A percentile compares a stretch with the other conserved stretches of the same genome.
These are phyloP conservation scores for Melinaea marsaeus DNA, from an alignment of 2,888 invertebrate genomes.

Conservation along the genomic window DNA sequence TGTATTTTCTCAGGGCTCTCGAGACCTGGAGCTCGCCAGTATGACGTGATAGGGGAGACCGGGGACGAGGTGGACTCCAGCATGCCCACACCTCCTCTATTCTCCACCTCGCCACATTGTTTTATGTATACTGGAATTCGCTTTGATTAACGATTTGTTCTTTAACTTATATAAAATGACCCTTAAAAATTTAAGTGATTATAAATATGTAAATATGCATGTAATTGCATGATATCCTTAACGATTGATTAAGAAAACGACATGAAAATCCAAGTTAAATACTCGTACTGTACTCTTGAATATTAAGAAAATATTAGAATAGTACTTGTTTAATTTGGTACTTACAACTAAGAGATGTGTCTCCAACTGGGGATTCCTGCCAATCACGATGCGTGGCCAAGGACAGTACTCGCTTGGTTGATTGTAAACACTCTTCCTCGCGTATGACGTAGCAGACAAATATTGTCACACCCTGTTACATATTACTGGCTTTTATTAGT, in stretches of 20 bases:
- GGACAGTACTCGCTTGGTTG: conserved; percentile 55
- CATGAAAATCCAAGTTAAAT: no score
- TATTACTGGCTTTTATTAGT: not conserved
- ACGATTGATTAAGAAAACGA: no score
- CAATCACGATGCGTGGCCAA: conserved; percentile 62
- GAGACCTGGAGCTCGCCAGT: conserved; percentile 62
- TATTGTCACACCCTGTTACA: conserved; percentile 75
- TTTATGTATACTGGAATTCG: conserved; percentile 72
- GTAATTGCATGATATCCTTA: no score
- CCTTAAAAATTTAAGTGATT: no score
- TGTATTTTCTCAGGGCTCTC: conserved; percentile 57
- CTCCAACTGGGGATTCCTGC: conserved; percentile 74
- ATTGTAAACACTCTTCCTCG: conserved; percentile 76
- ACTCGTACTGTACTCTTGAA: no score
- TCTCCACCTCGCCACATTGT: conserved; percentile 81
- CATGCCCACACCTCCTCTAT: conserved; percentile 72
- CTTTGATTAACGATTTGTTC: no score
- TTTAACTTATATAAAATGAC: no score
- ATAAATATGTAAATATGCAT: no score
- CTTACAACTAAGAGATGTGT: conserved; percentile 81
- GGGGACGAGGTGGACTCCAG: conserved; percentile 57
- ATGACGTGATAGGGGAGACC: conserved; percentile 56
- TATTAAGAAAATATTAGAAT: no score
- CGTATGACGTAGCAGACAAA: conserved; percentile 79
- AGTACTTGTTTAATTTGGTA: conserved; percentile 29